A percentile compares a stretch with the other conserved stretches of the same genome.
phyloP scores from a whole-genome alignment of 2,888 invertebrate species.

The Digitonthophagus gazella region DNA sequence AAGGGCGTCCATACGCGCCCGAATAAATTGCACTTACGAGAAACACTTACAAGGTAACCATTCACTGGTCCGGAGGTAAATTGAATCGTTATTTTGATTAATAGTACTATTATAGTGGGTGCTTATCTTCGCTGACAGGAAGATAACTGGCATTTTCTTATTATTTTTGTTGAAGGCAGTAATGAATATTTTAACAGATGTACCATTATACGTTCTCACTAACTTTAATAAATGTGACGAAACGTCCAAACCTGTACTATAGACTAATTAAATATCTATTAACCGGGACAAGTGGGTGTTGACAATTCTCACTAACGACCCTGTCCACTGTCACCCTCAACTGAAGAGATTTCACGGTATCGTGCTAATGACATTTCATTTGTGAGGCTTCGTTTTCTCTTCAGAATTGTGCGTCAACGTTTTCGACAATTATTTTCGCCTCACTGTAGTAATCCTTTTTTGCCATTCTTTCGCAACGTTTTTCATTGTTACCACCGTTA shows the following conservation, averaged over 20 bases:
- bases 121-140: background rate
- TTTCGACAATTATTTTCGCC: background rate
- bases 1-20: background rate
- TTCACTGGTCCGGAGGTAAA: background rate
- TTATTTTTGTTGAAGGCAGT: too few relatives aligned
- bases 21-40: background rate
- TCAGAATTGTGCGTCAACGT: background rate
- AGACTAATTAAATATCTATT: background rate
- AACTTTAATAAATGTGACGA: background rate
- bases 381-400: background rate
- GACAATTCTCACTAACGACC: background rate
- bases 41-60: background rate
- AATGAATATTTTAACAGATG: background rate
- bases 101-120: background rate
- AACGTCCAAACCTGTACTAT: background rate
- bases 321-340: background rate
- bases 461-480: background rate
- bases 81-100: background rate
- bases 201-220: background rate
- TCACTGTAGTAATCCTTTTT: background rate
- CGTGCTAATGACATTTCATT: background rate
- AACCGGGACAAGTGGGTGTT: background rate
- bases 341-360: background rate
- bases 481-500: background rate
- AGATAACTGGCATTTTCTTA: too few relatives aligned